phyloP scores from a whole-genome alignment of 2,888 invertebrate genomes.

The Julus scandinavius region DNA sequence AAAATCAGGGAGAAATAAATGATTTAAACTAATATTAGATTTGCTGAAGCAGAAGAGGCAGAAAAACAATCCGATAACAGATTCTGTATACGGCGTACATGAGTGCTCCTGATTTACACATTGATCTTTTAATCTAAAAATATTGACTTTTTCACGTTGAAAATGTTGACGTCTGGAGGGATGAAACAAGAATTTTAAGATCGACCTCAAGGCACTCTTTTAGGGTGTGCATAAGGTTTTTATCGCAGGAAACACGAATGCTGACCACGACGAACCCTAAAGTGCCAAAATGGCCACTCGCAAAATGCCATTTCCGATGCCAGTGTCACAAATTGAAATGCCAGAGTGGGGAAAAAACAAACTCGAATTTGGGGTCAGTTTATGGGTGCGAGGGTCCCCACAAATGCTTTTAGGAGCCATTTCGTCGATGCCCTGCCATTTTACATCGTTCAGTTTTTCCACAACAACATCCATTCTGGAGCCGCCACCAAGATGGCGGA shows the following conservation, averaged over 20 bases:
- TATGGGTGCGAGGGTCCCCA: conserved; percentile 4
- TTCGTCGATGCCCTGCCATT: not conserved
- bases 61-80: too few species aligned
- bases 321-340: conserved; percentile 19
- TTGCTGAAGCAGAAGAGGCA: too few species aligned
- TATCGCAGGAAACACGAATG: not conserved
- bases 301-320: conserved; percentile 33
- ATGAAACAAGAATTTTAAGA: not conserved
- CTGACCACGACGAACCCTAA: not conserved
- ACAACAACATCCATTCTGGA: not conserved
- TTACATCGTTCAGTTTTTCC: not conserved
- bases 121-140: too few species aligned
- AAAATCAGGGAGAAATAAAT: too few species aligned
- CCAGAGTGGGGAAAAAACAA: conserved; percentile 2
- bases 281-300: conserved; percentile 27
- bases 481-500: not conserved
- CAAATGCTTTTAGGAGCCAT: conserved; percentile 27
- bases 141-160: not conserved
- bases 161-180: not conserved
- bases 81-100: too few species aligned
- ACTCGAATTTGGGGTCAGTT: conserved; percentile 6
- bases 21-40: too few species aligned
- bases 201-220: not conserved
- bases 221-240: not conserved
- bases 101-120: too few species aligned